Conservation (phyloP, 2,888 invertebrate species). For the Syritta pipiens region DNA sequence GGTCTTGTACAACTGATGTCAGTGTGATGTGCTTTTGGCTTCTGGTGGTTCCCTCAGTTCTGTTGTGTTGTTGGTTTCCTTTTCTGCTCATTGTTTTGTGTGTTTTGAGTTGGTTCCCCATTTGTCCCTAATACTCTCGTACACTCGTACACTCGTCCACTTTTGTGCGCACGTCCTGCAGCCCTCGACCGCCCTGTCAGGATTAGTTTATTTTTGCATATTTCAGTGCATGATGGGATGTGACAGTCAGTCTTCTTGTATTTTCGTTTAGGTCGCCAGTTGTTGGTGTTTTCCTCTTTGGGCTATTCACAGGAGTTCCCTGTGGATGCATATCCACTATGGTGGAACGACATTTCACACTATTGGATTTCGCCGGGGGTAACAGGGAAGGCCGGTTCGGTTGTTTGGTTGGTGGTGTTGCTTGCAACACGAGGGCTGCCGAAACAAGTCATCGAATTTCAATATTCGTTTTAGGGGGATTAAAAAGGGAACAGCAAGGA, state of each 20-base stretch:
- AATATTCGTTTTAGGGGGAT: constrained; percentile 18
- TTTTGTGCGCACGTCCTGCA: too few species aligned
- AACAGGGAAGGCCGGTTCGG: not conserved
- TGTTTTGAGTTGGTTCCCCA: constrained; percentile 41
- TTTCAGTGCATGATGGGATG: constrained; percentile 68
- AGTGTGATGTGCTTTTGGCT: constrained; percentile 50
- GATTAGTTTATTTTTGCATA: constrained; percentile 65
- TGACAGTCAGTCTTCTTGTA: constrained; percentile 67
- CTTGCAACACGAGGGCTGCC: constrained; percentile 30
- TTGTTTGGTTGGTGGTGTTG: constrained; percentile 28
- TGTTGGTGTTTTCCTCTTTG: constrained; percentile 21
- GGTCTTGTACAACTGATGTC: constrained; percentile 54
- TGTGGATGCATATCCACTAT: constrained; percentile 38
- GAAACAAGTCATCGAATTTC: constrained; percentile 57
- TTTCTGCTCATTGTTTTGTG: constrained; percentile 35
- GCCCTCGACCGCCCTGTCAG: constrained; percentile 38
- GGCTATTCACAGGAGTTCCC: constrained; percentile 19
- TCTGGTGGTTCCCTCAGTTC: constrained; percentile 29
- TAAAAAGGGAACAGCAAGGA: not conserved
- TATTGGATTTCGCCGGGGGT: constrained; percentile 41
- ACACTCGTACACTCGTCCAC: too few species aligned
- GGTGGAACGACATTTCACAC: constrained; percentile 56
- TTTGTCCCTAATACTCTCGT: constrained; percentile 47
- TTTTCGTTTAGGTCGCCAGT: constrained; percentile 58
- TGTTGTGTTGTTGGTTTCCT: not conserved